phyloP scores from a whole-genome alignment of 2,888 invertebrate genomes.

The Drosophila pseudotakahashii region DNA sequence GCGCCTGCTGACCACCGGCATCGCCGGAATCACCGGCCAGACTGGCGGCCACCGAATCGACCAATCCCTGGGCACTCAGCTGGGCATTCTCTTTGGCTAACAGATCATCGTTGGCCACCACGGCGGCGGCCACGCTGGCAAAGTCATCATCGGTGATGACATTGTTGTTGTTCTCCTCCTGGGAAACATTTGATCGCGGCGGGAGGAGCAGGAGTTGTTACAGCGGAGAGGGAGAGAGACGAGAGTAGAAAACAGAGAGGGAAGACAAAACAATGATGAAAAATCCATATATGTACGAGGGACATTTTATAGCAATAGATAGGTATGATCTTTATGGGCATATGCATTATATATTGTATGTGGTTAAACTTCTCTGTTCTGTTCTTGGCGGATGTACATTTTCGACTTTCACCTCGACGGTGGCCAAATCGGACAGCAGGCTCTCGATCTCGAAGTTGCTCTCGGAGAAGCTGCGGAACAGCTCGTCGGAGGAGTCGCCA shows the following conservation, averaged over 20 bases:
- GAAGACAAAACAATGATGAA: slow-evolving; percentile 58
- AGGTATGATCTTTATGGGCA: not conserved
- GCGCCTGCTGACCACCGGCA: slow-evolving; percentile 22
- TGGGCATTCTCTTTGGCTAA: slow-evolving; percentile 76
- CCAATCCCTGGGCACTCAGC: slow-evolving; percentile 63
- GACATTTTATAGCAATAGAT: too few species aligned
- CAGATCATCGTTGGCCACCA: slow-evolving; percentile 72
- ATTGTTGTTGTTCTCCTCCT: slow-evolving; percentile 84
- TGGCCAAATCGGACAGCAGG: slow-evolving; percentile 91
- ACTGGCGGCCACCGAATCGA: slow-evolving; percentile 67
- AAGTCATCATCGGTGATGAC: slow-evolving; percentile 69
- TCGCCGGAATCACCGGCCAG: slow-evolving; percentile 46
- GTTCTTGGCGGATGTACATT: slow-evolving; percentile 71
- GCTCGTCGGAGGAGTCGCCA: slow-evolving; percentile 89
- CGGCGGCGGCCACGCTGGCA: slow-evolving; percentile 68
- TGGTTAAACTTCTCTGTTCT: slow-evolving; percentile 45
- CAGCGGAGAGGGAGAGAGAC: slow-evolving; percentile 76
- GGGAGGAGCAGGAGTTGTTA: slow-evolving; percentile 11
- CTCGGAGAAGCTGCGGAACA: slow-evolving; percentile 92
- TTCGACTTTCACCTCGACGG: slow-evolving; percentile 89
- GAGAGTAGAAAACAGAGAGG: slow-evolving; percentile 46
- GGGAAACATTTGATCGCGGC: slow-evolving; percentile 66
- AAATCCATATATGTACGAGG: slow-evolving; percentile 18
- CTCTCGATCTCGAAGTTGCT: slow-evolving; percentile 94
- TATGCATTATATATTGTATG: not conserved